A percentile compares a stretch with the other conserved stretches of the same genome.
phyloP scores from a whole-genome alignment of 2,888 invertebrate genomes.

The Eupithecia centaureata region DNA sequence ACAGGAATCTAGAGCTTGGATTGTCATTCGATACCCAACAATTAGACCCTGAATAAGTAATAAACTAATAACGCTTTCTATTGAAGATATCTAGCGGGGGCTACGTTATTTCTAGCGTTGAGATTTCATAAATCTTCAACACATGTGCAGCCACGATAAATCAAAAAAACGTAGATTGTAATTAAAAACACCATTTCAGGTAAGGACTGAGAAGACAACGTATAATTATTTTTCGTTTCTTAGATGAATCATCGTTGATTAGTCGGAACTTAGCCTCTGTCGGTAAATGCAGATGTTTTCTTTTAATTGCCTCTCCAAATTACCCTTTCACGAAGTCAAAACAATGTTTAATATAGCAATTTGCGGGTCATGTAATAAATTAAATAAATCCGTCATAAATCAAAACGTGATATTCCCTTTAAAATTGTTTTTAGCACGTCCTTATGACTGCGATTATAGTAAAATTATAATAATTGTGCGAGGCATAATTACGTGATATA shows the following conservation, averaged over 20 bases:
- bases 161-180: slow-evolving; percentile 70
- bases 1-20: slow-evolving; percentile 57
- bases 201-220: slow-evolving; percentile 71
- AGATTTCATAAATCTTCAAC: slow-evolving; percentile 69
- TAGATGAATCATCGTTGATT: slow-evolving; percentile 82
- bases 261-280: slow-evolving; percentile 63
- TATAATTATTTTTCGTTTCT: slow-evolving; percentile 81
- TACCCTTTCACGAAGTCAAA: slow-evolving; percentile 68
- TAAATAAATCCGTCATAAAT: slow-evolving; percentile 71
- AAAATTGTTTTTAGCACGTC: slow-evolving; percentile 82
- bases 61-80: background rate
- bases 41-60: slow-evolving; percentile 54
- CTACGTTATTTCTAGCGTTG: slow-evolving; percentile 28
- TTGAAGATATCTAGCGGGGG: background rate
- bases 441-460: slow-evolving; percentile 78
- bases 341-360: slow-evolving; percentile 52
- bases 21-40: slow-evolving; percentile 59
- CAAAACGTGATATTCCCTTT: slow-evolving; percentile 67
- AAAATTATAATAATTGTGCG: slow-evolving; percentile 83
- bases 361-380: slow-evolving; percentile 53
- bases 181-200: slow-evolving; percentile 79
- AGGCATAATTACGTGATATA: slow-evolving; percentile 79
- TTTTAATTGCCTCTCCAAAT: slow-evolving; percentile 74
- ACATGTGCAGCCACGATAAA: slow-evolving; percentile 73
- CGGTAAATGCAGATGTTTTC: slow-evolving; percentile 75